These are phyloP conservation scores for Drosophila meridionalis DNA, from an alignment of 2,888 invertebrate species.

Conservation along the genomic window DNA sequence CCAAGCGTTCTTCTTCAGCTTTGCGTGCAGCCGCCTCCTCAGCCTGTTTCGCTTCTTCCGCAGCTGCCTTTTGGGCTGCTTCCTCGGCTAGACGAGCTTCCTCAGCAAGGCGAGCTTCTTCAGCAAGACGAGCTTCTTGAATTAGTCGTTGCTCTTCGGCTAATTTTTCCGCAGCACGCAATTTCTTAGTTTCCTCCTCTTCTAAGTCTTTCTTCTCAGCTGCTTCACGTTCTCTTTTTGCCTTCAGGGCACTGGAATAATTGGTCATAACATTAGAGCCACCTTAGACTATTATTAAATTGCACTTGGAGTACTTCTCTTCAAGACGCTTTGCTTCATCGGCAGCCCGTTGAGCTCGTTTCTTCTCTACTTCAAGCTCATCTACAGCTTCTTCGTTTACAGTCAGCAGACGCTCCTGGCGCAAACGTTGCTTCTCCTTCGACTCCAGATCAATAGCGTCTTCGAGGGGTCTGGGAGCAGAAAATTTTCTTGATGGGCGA, in stretches of 20 bases:
- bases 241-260: conserved; percentile 86
- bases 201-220: conserved; percentile 83
- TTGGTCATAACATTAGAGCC: background rate
- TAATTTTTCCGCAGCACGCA: conserved; percentile 82
- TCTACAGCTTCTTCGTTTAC: conserved; percentile 84
- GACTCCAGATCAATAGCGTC: conserved; percentile 87
- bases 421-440: conserved; percentile 88
- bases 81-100: conserved; percentile 85
- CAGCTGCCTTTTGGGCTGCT: conserved; percentile 86
- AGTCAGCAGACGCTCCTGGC: conserved; percentile 87
- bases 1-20: conserved; percentile 70
- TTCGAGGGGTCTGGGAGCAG: conserved; percentile 87
- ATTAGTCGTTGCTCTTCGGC: conserved; percentile 9
- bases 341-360: conserved; percentile 86
- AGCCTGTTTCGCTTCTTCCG: conserved; percentile 85
- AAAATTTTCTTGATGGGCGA: conserved; percentile 90
- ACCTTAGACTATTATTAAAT: background rate
- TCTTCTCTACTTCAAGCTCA: conserved; percentile 85
- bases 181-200: conserved; percentile 79
- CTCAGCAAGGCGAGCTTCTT: conserved; percentile 81
- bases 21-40: conserved; percentile 85
- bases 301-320: conserved; percentile 73
- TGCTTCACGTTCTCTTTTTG: conserved; percentile 86
- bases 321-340: conserved; percentile 86
- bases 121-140: conserved; percentile 81